These are phyloP conservation scores for Intellagama lesueurii DNA, from an alignment of 2,797 vertebrate species.

Conservation along the genomic window DNA sequence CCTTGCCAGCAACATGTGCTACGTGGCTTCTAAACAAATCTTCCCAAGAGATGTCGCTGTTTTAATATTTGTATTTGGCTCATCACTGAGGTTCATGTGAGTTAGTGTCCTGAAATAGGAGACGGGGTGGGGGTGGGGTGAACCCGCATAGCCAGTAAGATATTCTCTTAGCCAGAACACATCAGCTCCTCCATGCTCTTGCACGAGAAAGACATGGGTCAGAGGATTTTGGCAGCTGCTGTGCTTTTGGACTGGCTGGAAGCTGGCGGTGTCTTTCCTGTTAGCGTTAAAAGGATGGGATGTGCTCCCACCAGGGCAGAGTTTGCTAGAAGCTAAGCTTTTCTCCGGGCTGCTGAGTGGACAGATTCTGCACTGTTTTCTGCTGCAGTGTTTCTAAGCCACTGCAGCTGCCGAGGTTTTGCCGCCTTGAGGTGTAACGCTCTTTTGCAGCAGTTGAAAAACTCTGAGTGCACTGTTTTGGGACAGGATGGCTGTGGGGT, in stretches of 20 bases:
- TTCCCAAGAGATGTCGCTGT: background rate
- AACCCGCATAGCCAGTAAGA: slow-evolving; percentile 45
- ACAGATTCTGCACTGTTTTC: background rate
- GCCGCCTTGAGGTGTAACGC: too few species aligned
- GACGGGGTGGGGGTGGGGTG: background rate
- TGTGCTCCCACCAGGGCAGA: slow-evolving; percentile 3
- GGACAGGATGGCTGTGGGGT: accelerated
- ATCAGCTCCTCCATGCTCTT: slow-evolving; percentile 51
- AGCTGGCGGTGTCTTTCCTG: slow-evolving; percentile 38
- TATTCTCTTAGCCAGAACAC: slow-evolving; percentile 9
- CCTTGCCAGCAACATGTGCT: background rate
- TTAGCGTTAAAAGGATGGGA: slow-evolving; percentile 29
- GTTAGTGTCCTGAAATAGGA: slow-evolving; percentile 36
- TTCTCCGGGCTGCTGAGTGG: slow-evolving; percentile 49
- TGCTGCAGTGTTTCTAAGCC: background rate
- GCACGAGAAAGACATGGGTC: slow-evolving; percentile 38
- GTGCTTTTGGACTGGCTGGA: slow-evolving; percentile 48
- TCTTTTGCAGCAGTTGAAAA: background rate
- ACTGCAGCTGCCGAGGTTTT: background rate
- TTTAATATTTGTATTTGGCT: slow-evolving; percentile 21
- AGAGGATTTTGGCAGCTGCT: slow-evolving; percentile 42
- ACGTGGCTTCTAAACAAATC: background rate
- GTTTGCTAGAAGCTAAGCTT: slow-evolving; percentile 4
- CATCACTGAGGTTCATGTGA: slow-evolving; percentile 44
- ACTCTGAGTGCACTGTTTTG: accelerated